Conservation (phyloP, 2,888 invertebrate species). For the Melanargia galathea region DNA sequence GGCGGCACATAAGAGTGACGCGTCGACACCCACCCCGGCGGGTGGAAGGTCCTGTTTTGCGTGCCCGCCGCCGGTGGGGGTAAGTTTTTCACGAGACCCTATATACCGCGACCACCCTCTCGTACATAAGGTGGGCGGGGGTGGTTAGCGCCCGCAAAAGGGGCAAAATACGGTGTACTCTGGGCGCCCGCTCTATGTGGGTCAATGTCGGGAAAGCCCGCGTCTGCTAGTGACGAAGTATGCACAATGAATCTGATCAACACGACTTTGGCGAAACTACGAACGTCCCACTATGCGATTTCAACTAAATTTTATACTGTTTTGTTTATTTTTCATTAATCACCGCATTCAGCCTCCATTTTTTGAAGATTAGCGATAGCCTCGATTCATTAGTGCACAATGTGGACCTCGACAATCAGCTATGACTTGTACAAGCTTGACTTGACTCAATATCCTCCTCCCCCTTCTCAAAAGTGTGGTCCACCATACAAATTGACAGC, state of each 20-base stretch:
- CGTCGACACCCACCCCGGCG: conserved; percentile 66
- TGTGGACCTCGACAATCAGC: too few relatives aligned
- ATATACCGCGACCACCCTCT: conserved; percentile 81
- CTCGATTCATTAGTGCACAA: background rate
- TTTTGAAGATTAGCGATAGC: background rate
- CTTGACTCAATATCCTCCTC: too few relatives aligned
- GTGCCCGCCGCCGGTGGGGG: conserved; percentile 78
- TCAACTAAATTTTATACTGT: conserved; percentile 29
- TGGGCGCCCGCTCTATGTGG: conserved; percentile 82
- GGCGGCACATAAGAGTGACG: conserved; percentile 64
- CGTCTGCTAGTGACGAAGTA: conserved; percentile 82
- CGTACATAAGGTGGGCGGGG: conserved; percentile 82
- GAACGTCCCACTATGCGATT: conserved; percentile 54
- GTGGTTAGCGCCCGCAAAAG: conserved; percentile 82
- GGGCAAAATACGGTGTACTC: conserved; percentile 83
- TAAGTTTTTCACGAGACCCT: conserved; percentile 82
- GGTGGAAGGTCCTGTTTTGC: conserved; percentile 81
- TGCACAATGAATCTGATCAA: conserved; percentile 82
- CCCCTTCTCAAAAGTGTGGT: too few relatives aligned
- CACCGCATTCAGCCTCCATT: background rate
- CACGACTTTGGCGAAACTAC: conserved; percentile 77
- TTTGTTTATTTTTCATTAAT: conserved; percentile 7
- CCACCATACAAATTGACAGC: background rate
- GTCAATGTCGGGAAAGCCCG: conserved; percentile 84
- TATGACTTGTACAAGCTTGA: too few relatives aligned